Percentiles rank a stretch among this genome's conserved stretches.
These are phyloP conservation scores for Arbacia lixula DNA, from an alignment of 53 echinoderm and acorn worm genomes.

Conservation along the genomic window DNA sequence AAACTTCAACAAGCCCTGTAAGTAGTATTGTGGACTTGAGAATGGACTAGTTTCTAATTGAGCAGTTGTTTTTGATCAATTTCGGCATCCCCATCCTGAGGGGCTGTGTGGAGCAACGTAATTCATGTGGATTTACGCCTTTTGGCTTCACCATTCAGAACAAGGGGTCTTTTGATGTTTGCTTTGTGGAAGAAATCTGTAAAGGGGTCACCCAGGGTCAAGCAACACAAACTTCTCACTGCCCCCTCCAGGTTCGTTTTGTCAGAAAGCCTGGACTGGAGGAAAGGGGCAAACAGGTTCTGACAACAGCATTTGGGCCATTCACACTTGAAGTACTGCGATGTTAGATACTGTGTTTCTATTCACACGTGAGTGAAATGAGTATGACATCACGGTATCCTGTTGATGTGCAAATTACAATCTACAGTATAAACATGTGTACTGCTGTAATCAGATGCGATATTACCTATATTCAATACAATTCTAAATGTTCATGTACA, in stretches of 20 bases:
- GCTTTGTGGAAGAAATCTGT: constrained; percentile 53
- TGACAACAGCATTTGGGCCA: constrained; percentile 40
- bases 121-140: constrained; percentile 37
- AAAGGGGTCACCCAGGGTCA: constrained; percentile 47
- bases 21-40: neutral
- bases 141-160: constrained; percentile 1
- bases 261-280: constrained; percentile 29
- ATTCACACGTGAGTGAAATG: too few relatives aligned
- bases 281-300: constrained; percentile 37
- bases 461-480: too few relatives aligned
- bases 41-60: neutral
- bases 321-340: too few relatives aligned
- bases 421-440: too few relatives aligned
- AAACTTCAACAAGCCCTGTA: too few relatives aligned
- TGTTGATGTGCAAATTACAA: too few relatives aligned
- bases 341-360: too few relatives aligned
- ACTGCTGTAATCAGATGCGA: too few relatives aligned
- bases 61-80: constrained; percentile 38
- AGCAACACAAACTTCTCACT: constrained; percentile 45
- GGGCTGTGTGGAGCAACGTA: constrained; percentile 16
- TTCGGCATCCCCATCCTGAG: constrained; percentile 26
- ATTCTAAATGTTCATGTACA: too few relatives aligned
- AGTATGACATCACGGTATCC: too few relatives aligned
- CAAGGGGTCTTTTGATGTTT: constrained; percentile 36
- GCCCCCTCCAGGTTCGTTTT: constrained; percentile 41